Conservation (phyloP, 2,797 vertebrate species). For the Rhinatrema bivittatum region DNA sequence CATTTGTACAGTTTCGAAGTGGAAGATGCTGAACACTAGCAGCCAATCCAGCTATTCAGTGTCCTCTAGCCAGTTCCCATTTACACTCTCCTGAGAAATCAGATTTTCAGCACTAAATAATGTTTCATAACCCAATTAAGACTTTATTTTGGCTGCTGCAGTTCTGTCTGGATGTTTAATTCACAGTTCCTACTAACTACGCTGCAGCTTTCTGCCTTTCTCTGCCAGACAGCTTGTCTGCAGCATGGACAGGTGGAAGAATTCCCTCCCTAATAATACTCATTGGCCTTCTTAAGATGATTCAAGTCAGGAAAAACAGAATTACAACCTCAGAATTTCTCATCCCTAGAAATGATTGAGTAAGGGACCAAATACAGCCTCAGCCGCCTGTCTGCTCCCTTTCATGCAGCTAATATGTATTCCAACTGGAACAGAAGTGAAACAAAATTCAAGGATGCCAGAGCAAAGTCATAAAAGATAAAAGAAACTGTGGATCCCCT, state of each 20-base stretch:
- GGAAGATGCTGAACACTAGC: too few relatives aligned
- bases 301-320: not conserved
- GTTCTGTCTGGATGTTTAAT: too few relatives aligned
- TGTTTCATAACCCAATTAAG: too few relatives aligned
- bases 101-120: too few relatives aligned
- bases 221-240: not conserved
- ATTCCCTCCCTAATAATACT: not conserved
- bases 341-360: not conserved
- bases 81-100: too few relatives aligned
- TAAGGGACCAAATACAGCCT: not conserved
- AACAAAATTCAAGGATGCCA: not conserved
- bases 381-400: not conserved
- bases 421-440: not conserved
- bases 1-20: slow-evolving; percentile 27
- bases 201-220: not conserved
- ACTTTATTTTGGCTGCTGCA: too few relatives aligned
- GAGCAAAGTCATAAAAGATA: fast-evolving
- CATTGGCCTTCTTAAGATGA: not conserved
- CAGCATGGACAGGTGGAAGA: not conserved
- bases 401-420: not conserved
- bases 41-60: too few relatives aligned
- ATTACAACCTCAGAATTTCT: not conserved
- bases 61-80: too few relatives aligned
- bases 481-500: not conserved
- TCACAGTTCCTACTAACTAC: fast-evolving